These are phyloP conservation scores for Ennomos fuscantarius DNA, from an alignment of 2,888 invertebrate species.

Conservation along the genomic window DNA sequence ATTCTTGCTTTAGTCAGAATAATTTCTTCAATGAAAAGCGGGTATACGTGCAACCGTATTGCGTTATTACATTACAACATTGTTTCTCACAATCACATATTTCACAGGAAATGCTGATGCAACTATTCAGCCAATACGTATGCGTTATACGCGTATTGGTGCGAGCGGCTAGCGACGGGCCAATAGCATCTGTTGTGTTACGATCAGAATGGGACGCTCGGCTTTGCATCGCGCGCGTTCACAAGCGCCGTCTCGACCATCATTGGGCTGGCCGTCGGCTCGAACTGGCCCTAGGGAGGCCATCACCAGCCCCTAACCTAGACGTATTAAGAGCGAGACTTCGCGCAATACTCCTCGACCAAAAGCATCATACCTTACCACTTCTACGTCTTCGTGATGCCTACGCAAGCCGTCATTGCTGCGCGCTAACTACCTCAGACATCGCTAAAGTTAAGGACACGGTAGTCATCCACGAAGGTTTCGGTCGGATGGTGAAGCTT, in stretches of 20 bases:
- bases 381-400: constrained; percentile 93
- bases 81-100: too few relatives aligned
- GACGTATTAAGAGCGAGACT: constrained; percentile 88
- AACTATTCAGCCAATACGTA: constrained; percentile 73
- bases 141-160: constrained; percentile 68
- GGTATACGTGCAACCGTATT: too few relatives aligned
- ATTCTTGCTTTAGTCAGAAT: too few relatives aligned
- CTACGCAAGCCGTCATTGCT: constrained; percentile 92
- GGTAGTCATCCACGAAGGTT: constrained; percentile 77
- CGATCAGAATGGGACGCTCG: constrained; percentile 89
- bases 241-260: constrained; percentile 90
- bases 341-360: constrained; percentile 90
- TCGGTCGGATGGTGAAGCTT: constrained; percentile 74
- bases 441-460: constrained; percentile 91
- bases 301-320: constrained; percentile 86
- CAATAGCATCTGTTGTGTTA: constrained; percentile 89
- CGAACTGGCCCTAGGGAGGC: constrained; percentile 88
- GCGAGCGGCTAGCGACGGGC: constrained; percentile 74
- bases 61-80: too few relatives aligned
- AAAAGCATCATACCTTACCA: constrained; percentile 89
- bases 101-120: constrained; percentile 69
- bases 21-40: too few relatives aligned
- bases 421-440: constrained; percentile 89
- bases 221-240: constrained; percentile 92
- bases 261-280: constrained; percentile 89